Base-by-base conservation (phyloP, 2,888 invertebrate genomes). In the Taphrorychus bicolor region DNA sequence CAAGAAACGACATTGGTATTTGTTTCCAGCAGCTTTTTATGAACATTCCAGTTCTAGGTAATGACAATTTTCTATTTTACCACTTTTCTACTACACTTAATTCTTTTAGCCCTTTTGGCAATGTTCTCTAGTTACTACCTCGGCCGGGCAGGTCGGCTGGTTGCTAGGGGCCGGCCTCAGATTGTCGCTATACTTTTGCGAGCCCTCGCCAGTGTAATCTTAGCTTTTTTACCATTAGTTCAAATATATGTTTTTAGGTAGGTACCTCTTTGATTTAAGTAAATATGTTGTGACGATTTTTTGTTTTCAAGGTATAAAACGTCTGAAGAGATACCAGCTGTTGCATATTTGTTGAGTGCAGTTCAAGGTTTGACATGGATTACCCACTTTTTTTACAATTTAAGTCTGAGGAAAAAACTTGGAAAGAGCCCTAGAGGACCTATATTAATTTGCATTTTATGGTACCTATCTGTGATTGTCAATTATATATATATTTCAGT, bases 21-120 rank as follows among this genome's bases (percentile, higher is more conserved):
- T 97, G 96, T 81, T 96, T 96, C 79, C 94, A 95, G 81, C 89
- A 92, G 81, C 82, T 95, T 57, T 90, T 88, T 77, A 84, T 97
- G 32, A 89, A 92, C 80, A 86, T 93, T 74, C 94, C 95, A 14
- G 81, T 90, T 48, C 88, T 91, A 76, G 85, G 87, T 56, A 76
- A 21, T 18, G 48, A 14, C 19, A n/a, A 7, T 2, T 45, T n/a
- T 3, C 5, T 3, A 45, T 7, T 45, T 45, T n/a, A 2, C 45
- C 5, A 45, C 45, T n/a, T n/a, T n/a, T n/a, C n/a, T 7, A 45
- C 2, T 3, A 45, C 1, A 45, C 11, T 17, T 16, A 45, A 7
- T 9, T 49, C 14, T 59, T 45, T 59, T 22, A 76, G 86, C 87
- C 52, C 76, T 94, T 32, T 85, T 95, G 73, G 91, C 94, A 2